phyloP scores from a whole-genome alignment of 2,113 vertebrate genomes.

The Castor canadensis region DNA sequence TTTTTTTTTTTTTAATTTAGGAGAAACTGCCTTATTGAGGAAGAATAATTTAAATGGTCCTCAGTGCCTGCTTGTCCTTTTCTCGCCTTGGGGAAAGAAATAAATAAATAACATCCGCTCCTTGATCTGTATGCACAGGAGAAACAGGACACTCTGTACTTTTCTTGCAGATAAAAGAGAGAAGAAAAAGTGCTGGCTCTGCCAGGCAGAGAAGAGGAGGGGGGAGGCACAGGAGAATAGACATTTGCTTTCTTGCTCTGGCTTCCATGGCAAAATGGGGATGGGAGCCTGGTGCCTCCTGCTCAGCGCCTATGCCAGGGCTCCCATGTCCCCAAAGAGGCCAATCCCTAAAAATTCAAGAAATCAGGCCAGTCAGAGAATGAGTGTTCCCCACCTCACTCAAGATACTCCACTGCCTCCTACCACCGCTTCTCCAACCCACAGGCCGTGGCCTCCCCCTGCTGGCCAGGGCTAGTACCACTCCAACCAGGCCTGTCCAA shows the following conservation, averaged over 20 bases:
- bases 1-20: neutral
- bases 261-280: conserved; percentile 38
- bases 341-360: neutral
- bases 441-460: neutral
- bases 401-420: neutral
- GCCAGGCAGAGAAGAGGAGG: neutral
- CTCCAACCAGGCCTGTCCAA: neutral
- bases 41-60: conserved; percentile 20
- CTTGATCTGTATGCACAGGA: conserved; percentile 75
- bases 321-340: neutral
- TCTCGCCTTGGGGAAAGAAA: conserved; percentile 47
- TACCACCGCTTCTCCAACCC: neutral
- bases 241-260: conserved; percentile 46
- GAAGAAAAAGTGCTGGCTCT: conserved; percentile 72
- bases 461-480: neutral
- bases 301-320: neutral
- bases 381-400: neutral
- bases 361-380: neutral
- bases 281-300: neutral
- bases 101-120: conserved; percentile 69
- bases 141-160: conserved; percentile 78
- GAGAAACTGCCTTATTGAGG: conserved; percentile 15
- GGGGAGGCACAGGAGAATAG: neutral
- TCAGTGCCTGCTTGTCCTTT: conserved; percentile 1
- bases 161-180: conserved; percentile 74